Base-by-base conservation (phyloP, 2,113 vertebrate species). In the Zeus faber region DNA sequence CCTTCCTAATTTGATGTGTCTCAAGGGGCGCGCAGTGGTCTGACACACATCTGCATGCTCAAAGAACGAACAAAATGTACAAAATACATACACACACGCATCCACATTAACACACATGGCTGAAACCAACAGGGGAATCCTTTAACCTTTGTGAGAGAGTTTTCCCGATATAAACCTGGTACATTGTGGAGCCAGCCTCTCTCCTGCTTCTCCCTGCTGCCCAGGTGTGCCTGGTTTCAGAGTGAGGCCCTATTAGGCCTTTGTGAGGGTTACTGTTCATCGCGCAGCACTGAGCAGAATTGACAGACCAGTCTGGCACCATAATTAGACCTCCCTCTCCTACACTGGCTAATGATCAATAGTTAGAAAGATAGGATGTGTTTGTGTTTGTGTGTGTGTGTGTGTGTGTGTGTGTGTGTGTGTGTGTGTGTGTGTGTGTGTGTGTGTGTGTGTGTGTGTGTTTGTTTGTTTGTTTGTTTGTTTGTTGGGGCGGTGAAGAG, bases 221-320 rank as follows among this genome's bases (percentile, higher is more conserved):
- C 80, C 83, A 83, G 83, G 82, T 83, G 81, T 76, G 75, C 81
- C 77, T 86, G 87, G 89, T 88, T 87, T 85, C 83, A 85, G 80
- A 74, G 65, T 73, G 81, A 80, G 71, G 71, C 67, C 79, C 70
- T 86, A 89, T 89, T 90, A 89, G 69, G 70, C 65, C 76, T 68
- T 67, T 74, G 74, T 73, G 69, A 54, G 75, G 66, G 85, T 74
- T 74, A 62, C 35, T 75, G 76, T 59, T 76, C 80, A 79, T 67
- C 66, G 79, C 58, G 72, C 67, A 65, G 79, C 37, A 8, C 79
- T 83, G 78, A 82, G 70, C 65, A 71, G 74, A 82, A 85, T 81
- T 86, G 88, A 89, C 85, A 82, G 79, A 74, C 70, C 76, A 55
- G 82, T 76, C 73, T 57, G 81, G 74, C 71, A 78, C 84, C 65